Percentiles rank a stretch among this genome's conserved stretches.
Conservation (phyloP, 2,113 vertebrate genomes). For the Rhagologus leucostigma region DNA sequence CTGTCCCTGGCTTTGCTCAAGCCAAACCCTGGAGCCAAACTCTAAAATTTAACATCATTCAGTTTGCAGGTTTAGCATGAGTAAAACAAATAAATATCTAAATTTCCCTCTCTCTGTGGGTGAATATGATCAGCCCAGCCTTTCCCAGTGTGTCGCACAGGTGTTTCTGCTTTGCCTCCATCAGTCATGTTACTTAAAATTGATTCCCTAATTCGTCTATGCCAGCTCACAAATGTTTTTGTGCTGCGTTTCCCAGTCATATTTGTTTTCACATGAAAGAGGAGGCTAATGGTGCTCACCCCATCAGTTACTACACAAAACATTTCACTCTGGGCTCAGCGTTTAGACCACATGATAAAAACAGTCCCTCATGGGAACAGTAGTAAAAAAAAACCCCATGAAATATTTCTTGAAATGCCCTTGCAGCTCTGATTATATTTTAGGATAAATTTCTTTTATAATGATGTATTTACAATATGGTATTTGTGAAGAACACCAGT, state of each 20-base stretch:
- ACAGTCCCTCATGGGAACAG: rapidly evolving
- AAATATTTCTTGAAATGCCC: neutral
- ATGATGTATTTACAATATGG: neutral
- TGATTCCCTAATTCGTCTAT: neutral
- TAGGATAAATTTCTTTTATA: neutral
- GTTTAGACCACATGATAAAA: neutral
- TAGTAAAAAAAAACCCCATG: neutral
- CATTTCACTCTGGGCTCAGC: neutral
- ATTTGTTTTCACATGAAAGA: neutral
- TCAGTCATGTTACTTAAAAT: neutral
- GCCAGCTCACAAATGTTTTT: neutral
- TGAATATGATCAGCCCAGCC: neutral
- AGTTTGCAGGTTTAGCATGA: neutral
- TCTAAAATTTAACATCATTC: neutral
- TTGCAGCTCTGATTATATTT: neutral
- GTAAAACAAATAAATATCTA: neutral
- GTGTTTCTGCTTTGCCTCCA: neutral
- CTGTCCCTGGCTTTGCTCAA: neutral
- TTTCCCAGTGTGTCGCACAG: neutral
- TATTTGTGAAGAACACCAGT: neutral
- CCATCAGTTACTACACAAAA: neutral
- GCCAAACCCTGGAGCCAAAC: neutral
- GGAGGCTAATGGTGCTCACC: neutral
- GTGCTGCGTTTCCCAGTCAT: neutral
- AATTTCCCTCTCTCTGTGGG: neutral